phyloP scores from a whole-genome alignment of 1,140 invertebrate genomes.

The Cotesia vestalis region DNA sequence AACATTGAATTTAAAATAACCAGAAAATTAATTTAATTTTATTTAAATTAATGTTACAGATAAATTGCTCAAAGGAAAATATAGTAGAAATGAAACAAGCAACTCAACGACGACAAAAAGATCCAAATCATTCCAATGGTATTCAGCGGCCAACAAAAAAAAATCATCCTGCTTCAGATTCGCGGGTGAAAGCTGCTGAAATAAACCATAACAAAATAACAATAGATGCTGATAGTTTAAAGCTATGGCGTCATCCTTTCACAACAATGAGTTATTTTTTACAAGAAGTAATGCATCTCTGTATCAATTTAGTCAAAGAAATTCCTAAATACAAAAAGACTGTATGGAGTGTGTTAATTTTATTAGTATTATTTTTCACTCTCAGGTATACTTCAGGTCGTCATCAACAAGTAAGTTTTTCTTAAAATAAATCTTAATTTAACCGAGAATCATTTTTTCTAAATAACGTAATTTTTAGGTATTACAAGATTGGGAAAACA shows the following conservation, averaged over 20 bases:
- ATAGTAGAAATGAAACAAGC: neutral
- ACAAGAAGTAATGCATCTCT: constrained; percentile 75
- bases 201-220: constrained; percentile 38
- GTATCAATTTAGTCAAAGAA: constrained; percentile 69
- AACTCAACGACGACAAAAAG: neutral
- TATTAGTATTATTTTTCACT: constrained; percentile 61
- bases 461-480: constrained; percentile 58
- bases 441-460: constrained; percentile 45
- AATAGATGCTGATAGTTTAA: constrained; percentile 73
- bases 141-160: neutral
- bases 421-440: neutral
- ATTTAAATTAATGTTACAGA: constrained; percentile 15
- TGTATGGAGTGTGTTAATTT: constrained; percentile 58
- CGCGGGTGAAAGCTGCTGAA: neutral
- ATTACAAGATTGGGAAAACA: constrained; percentile 66
- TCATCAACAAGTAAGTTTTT: constrained; percentile 68
- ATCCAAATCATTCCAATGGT: constrained; percentile 1
- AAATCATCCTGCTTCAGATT: neutral
- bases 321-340: constrained; percentile 56
- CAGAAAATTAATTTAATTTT: no score
- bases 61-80: neutral
- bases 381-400: constrained; percentile 67
- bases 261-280: constrained; percentile 85
- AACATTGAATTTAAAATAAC: no score
- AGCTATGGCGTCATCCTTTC: constrained; percentile 88